Base-by-base conservation (phyloP, 2,888 invertebrate species). In the Pasiphila rectangulata region DNA sequence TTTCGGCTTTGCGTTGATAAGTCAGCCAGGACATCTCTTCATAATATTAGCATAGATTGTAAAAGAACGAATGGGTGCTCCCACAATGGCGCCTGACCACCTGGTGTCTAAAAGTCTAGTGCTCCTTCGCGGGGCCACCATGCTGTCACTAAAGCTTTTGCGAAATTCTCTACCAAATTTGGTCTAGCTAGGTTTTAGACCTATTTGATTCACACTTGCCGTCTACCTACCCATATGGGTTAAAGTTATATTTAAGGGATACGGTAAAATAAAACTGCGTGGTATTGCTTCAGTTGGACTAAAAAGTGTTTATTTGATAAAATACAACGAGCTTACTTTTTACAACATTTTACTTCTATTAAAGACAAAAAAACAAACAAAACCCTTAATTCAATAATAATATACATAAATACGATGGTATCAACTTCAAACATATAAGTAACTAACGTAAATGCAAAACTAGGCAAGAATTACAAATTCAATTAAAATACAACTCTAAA, bases 301-400 rank as follows among this genome's bases (percentile, higher is more conserved):
- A 88, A 88, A 88, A 88, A 87, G 87, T 88, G 87, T 88, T 88
- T 88, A 88, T 86, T 88, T 86, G 87, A 87, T 88, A 88, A 88
- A 88, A 88, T 88, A 88, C 88, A 88, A 88, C 87, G 87, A 88
- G 86, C 87, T 88, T 88, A 88, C 86, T 87, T 88, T 87, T 88
- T 88, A 87, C 88, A 88, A 88, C 87, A 88, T 88, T 88, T 88
- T 86, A 87, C 81, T 86, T 84, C 85, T 86, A 87, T 79, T 76
- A 86, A 86, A 84, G 85, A 84, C 83, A 85, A 86, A 87, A 80
- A 83, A 85, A 85, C 83, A 86, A 88, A 86, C 83, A 85, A 87
- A 88, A 85, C 85, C 81, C 83, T 83, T 86, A 85, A 82, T 78
- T 72, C 69, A 83, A 83, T 85, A 83, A 84, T 82, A 83, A 84